Conservation (phyloP, 2,113 vertebrate genomes). For the Mus pahari region DNA sequence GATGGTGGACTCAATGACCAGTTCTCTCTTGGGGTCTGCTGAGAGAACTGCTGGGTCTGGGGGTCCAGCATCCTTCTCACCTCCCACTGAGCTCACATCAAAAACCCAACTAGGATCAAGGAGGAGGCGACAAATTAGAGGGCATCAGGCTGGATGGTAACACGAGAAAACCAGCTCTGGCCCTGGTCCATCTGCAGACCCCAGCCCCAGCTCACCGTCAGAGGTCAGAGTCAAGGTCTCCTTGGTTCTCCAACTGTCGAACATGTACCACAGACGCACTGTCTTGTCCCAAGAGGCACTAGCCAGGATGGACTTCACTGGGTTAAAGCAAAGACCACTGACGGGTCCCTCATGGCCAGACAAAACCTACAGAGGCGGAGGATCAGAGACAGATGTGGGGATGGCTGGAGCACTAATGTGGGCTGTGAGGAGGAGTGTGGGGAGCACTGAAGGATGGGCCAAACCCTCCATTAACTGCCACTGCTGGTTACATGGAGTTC, state of each 20-base stretch:
- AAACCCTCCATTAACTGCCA: neutral
- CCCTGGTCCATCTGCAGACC: neutral
- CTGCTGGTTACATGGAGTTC: neutral
- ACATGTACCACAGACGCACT: slow-evolving; percentile 96
- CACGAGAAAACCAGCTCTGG: accelerated
- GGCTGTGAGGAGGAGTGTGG: no score
- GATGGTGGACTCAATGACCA: neutral
- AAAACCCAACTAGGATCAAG: no score
- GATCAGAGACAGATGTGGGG: neutral
- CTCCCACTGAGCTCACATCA: neutral
- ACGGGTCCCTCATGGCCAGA: slow-evolving; percentile 96
- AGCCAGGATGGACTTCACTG: slow-evolving; percentile 92
- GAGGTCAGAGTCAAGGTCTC: slow-evolving; percentile 91
- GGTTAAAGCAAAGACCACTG: slow-evolving; percentile 94
- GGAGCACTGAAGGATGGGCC: neutral
- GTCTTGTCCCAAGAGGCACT: slow-evolving; percentile 98
- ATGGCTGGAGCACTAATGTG: accelerated
- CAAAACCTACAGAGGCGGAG: slow-evolving; percentile 88
- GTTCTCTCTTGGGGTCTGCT: neutral
- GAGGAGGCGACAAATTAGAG: accelerated
- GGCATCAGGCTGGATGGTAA: neutral
- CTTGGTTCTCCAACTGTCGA: slow-evolving; percentile 97
- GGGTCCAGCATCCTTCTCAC: neutral
- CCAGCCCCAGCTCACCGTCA: slow-evolving; percentile 88
- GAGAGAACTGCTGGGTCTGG: neutral